phyloP scores from a whole-genome alignment of 2,113 vertebrate genomes.

The Tachysurus fulvidraco region DNA sequence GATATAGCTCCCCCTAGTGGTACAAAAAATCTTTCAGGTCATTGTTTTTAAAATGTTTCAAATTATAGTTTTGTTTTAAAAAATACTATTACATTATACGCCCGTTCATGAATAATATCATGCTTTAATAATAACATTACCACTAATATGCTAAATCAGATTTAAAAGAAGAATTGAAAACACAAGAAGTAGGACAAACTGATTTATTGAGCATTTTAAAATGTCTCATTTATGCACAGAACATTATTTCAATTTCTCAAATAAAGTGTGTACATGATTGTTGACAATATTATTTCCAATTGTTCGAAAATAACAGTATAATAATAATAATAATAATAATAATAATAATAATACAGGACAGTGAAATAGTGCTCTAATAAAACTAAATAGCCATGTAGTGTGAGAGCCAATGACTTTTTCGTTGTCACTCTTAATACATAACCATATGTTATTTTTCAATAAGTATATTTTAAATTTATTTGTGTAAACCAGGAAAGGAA shows the following conservation, averaged over 20 bases:
- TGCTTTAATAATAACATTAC: not conserved
- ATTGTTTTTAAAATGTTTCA: not conserved
- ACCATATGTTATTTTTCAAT: not conserved
- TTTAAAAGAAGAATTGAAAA: not conserved
- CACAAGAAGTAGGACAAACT: not conserved
- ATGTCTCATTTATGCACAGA: not conserved
- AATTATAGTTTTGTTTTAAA: not conserved
- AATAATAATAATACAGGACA: not conserved
- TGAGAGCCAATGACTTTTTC: not conserved
- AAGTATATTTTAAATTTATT: not conserved
- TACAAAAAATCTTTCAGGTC: not conserved
- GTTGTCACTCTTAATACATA: not conserved
- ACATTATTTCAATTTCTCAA: constrained; percentile 1
- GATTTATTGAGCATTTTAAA: constrained; percentile 12
- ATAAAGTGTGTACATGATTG: not conserved
- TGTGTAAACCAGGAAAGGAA: not conserved
- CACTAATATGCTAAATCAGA: not conserved
- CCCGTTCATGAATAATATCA: not conserved
- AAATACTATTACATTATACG: not conserved
- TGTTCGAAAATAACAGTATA: not conserved
- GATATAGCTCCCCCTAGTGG: not conserved
- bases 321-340: not conserved
- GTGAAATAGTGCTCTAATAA: not conserved
- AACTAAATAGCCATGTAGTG: not conserved
- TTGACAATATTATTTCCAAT: not conserved